A percentile compares a stretch with the other conserved stretches of the same genome.
These are phyloP conservation scores for Helleia helle DNA, from an alignment of 2,888 invertebrate genomes.

Conservation along the genomic window DNA sequence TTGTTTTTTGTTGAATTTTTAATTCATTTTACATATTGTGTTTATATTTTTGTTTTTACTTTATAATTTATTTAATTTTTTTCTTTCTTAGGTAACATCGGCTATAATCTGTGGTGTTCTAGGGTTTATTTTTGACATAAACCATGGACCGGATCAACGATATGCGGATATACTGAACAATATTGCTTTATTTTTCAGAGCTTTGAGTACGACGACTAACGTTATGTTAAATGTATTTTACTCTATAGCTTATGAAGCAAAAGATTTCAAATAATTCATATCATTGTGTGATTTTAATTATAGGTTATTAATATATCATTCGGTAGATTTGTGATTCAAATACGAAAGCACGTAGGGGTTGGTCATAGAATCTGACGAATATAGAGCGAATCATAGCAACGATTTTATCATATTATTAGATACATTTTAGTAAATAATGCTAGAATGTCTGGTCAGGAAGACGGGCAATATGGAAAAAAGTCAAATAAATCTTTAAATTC, in stretches of 20 bases:
- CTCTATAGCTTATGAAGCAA: constrained; percentile 26
- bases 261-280: not conserved
- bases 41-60: constrained; percentile 20
- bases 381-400: too few species aligned
- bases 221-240: constrained; percentile 76
- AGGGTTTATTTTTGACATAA: constrained; percentile 75
- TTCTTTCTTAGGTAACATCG: constrained; percentile 69
- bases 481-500: too few species aligned
- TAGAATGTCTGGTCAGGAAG: too few species aligned
- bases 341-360: too few species aligned
- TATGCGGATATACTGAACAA: constrained; percentile 76
- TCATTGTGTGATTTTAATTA: too few species aligned
- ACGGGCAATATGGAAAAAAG: too few species aligned
- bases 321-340: too few species aligned
- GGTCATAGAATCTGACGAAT: too few species aligned
- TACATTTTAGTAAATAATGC: too few species aligned
- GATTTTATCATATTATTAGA: too few species aligned
- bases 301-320: too few species aligned
- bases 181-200: constrained; percentile 71
- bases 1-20: constrained; percentile 23
- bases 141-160: constrained; percentile 72
- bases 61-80: constrained; percentile 34
- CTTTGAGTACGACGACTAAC: constrained; percentile 74
- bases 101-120: constrained; percentile 75
- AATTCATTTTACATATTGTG: not conserved